phyloP scores from a whole-genome alignment of 2,113 vertebrate species.

The Heterotis niloticus region DNA sequence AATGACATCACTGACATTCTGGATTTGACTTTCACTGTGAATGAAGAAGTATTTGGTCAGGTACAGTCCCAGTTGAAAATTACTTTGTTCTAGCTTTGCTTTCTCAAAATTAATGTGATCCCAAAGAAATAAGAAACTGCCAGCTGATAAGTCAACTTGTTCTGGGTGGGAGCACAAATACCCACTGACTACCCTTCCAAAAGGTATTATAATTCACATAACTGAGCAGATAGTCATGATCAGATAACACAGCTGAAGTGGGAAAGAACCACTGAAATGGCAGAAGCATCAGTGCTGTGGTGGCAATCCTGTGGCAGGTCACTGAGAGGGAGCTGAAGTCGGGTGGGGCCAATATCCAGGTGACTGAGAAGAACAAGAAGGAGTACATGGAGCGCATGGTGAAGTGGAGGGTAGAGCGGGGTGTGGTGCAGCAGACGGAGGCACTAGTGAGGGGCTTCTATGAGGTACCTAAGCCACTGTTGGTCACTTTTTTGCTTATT shows the following conservation, averaged over 20 bases:
- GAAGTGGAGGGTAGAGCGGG: constrained; percentile 90
- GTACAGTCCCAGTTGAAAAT: constrained; percentile 47
- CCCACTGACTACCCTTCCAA: too few relatives aligned
- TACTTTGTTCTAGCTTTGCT: not conserved
- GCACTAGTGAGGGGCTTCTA: constrained; percentile 93
- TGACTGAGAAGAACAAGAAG: constrained; percentile 98
- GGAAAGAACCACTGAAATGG: not conserved
- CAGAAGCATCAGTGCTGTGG: not conserved
- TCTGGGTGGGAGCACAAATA: too few relatives aligned
- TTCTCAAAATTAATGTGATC: not conserved
- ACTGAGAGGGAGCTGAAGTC: constrained; percentile 95
- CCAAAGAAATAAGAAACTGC: too few relatives aligned
- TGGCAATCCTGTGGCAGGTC: constrained; percentile 67
- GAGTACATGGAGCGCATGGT: constrained; percentile 98
- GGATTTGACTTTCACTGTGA: constrained; percentile 95
- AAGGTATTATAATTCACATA: too few relatives aligned
- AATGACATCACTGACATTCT: constrained; percentile 96
- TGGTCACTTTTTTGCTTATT: not conserved
- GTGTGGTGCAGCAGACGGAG: constrained; percentile 90
- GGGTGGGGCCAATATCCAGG: constrained; percentile 88
- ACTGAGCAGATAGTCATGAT: not conserved
- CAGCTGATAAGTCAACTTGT: too few relatives aligned
- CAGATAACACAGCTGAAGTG: not conserved
- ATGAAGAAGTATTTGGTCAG: constrained; percentile 98
- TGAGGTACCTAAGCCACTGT: constrained; percentile 71